Base-by-base conservation (phyloP, 2,888 invertebrate species). In the Drosophila conformis region DNA sequence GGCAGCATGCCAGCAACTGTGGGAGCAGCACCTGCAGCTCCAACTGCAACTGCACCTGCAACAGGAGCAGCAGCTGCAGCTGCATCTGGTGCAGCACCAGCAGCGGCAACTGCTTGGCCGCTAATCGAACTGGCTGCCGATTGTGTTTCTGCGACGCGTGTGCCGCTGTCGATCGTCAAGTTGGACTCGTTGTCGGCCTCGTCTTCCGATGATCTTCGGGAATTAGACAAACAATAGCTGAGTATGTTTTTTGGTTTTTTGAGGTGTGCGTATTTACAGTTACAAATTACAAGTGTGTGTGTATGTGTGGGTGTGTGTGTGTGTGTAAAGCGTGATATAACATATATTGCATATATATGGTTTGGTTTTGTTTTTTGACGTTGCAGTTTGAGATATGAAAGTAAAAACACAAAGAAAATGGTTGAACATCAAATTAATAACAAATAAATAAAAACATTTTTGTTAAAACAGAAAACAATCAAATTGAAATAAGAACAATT, bases 191-290 rank as follows among this genome's bases (percentile, higher is more conserved):
- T 92, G 80, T 93, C 93, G 73, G 89, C 92, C 83, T 93, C 93
- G 83, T 93, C 93, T 76, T 93, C 93, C 89, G 93, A 93, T 86
- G 93, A 93, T 92, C 93, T 93, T 93, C 92, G 93, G 83, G 92
- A 92, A 92, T 90, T 92, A 92, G 88, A 92, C 89, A 92, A 91
- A 92, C 84, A 92, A 85, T 91, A 83, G 90, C 92, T 93, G 78
- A 90, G 82, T 91, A 89, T 82, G 83, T 85, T 57, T 13, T 7
- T 46, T 46, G 8, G 11, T 2, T 42, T 36, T 36, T 36, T 21
- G 13, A 7, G n/a, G 40, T 21, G 13, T 53, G 53, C 13, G 42
- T 48, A 59, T 69, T 73, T 67, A 77, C 58, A 69, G 72, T 61
- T 56, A 78, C 58, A 70, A 76, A 78, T 80, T 72, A 62, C 54